Evolutionary conservation across 2,113 vertebrate species (phyloP).

Genomic region (Podarcis raffonei): DNA sequence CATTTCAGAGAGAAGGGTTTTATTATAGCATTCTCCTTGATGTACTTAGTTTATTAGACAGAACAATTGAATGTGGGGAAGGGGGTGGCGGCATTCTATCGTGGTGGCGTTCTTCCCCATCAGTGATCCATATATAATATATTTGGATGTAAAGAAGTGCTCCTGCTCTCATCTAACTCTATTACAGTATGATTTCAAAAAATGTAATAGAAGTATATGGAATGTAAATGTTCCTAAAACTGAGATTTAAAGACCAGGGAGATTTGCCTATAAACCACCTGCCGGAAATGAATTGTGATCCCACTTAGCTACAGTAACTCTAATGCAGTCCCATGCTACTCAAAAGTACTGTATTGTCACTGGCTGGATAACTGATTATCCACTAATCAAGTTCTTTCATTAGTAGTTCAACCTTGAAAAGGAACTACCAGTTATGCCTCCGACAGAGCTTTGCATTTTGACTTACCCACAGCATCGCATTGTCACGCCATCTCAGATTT

Average conservation of each 20-base stretch:
- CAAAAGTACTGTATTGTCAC: neutral
- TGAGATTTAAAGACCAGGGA: neutral
- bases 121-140: neutral
- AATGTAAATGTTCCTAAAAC: too few relatives aligned
- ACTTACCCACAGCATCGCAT: neutral
- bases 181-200: neutral
- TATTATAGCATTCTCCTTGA: neutral
- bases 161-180: neutral
- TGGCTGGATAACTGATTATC: neutral
- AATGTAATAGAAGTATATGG: neutral
- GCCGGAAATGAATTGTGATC: neutral
- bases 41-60: neutral
- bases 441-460: neutral
- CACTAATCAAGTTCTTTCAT: neutral
- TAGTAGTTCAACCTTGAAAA: neutral
- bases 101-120: neutral
- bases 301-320: neutral
- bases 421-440: neutral
- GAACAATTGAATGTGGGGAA: too few relatives aligned
- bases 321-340: neutral
- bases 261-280: neutral
- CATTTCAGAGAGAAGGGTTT: neutral
- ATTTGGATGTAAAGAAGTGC: neutral
- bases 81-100: neutral
- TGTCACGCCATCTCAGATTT: neutral